Percentiles rank a stretch among this genome's conserved stretches.
These are phyloP conservation scores for Heliocidaris erythrogramma DNA, from an alignment of 35 echinoderm and acorn worm species.

Conservation along the genomic window DNA sequence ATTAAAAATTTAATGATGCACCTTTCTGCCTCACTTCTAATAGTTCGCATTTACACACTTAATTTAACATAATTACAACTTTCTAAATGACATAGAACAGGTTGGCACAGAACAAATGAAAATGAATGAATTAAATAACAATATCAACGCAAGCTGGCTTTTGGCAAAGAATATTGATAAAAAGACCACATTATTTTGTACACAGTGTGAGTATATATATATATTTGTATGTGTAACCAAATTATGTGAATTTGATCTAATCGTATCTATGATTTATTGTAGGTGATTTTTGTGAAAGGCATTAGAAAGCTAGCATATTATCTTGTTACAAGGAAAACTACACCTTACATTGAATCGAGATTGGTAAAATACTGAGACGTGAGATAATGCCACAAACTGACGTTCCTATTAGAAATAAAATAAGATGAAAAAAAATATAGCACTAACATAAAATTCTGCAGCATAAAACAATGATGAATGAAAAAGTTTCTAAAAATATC, in stretches of 20 bases:
- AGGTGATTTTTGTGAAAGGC: not conserved
- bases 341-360: conserved; percentile 15
- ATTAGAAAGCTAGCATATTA: not conserved
- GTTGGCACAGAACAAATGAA: not conserved
- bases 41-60: not conserved
- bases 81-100: not conserved
- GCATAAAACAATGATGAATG: not conserved
- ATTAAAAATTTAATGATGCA: not conserved
- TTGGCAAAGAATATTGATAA: not conserved
- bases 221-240: not conserved
- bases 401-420: conserved; percentile 24
- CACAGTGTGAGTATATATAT: not conserved
- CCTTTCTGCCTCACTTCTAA: not conserved
- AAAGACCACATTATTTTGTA: not conserved
- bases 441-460: not conserved
- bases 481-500: not conserved
- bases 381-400: conserved; percentile 30
- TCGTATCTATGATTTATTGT: not conserved
- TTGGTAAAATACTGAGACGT: conserved; percentile 43
- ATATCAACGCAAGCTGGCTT: not conserved
- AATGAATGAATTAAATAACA: too few species aligned
- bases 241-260: not conserved
- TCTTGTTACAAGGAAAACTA: not conserved
- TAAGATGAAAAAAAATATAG: not conserved
- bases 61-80: not conserved